Evolutionary conservation across 2,888 invertebrate genomes (phyloP).

Genomic region (Drosophila nr. medialis): DNA sequence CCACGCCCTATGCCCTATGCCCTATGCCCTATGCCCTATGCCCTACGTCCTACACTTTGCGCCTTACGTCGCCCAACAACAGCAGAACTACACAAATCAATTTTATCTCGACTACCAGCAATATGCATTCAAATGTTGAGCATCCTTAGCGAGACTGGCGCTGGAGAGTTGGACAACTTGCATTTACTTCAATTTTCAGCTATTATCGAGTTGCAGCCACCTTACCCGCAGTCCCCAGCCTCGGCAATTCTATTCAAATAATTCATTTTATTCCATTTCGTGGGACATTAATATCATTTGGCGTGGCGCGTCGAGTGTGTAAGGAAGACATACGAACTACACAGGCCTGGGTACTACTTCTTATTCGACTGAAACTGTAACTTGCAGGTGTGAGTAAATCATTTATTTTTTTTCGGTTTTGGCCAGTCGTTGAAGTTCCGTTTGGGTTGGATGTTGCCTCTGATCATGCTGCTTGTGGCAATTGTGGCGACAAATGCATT

Average conservation of each 20-base stretch:
- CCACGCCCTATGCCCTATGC: background rate
- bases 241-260: constrained; percentile 81
- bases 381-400: constrained; percentile 80
- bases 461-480: constrained; percentile 64
- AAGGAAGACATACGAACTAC: constrained; percentile 76
- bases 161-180: constrained; percentile 42
- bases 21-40: background rate
- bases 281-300: constrained; percentile 78
- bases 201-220: constrained; percentile 70
- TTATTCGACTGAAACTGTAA: constrained; percentile 9
- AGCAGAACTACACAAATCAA: constrained; percentile 76
- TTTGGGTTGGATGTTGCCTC: constrained; percentile 6
- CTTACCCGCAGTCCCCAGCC: constrained; percentile 36
- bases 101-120: constrained; percentile 76
- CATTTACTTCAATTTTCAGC: constrained; percentile 66
- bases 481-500: constrained; percentile 81
- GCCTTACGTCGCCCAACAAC: constrained; percentile 7
- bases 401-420: constrained; percentile 44
- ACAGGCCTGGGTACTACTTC: constrained; percentile 29
- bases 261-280: constrained; percentile 82
- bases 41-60: background rate
- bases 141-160: constrained; percentile 28
- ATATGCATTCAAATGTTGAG: constrained; percentile 75
- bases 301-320: constrained; percentile 66
- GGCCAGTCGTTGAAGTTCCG: constrained; percentile 7